Evolutionary conservation across 2,113 vertebrate species (phyloP).

Genomic region (Murina feae): DNA sequence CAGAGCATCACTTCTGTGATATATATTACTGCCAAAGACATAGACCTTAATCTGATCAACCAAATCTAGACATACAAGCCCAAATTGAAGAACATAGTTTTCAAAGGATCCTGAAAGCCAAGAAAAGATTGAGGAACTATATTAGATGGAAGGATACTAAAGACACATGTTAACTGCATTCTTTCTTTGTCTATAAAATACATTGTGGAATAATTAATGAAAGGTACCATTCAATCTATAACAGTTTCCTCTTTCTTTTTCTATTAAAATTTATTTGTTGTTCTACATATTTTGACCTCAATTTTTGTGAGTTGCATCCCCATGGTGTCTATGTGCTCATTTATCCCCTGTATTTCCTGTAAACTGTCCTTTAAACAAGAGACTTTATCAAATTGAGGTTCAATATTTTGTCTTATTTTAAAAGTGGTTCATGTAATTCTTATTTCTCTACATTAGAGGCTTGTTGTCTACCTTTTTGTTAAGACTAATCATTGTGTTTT

Average conservation of each 20-base stretch:
- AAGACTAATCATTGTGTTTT: neutral
- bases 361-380: neutral
- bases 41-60: neutral
- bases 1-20: neutral
- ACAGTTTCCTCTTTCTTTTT: neutral
- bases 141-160: neutral
- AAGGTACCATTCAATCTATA: neutral
- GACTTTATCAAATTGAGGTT: neutral
- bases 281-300: neutral
- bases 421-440: neutral
- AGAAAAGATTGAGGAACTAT: neutral
- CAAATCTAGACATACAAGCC: neutral
- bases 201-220: neutral
- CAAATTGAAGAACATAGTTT: neutral
- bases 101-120: neutral
- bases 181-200: neutral
- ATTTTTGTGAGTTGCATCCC: neutral
- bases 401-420: neutral
- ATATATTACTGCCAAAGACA: neutral
- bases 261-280: neutral
- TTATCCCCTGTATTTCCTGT: neutral
- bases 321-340: neutral
- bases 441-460: neutral
- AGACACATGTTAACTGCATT: neutral
- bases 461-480: neutral